Base-by-base conservation (phyloP, 2,888 invertebrate species). In the Melanchra persicariae region DNA sequence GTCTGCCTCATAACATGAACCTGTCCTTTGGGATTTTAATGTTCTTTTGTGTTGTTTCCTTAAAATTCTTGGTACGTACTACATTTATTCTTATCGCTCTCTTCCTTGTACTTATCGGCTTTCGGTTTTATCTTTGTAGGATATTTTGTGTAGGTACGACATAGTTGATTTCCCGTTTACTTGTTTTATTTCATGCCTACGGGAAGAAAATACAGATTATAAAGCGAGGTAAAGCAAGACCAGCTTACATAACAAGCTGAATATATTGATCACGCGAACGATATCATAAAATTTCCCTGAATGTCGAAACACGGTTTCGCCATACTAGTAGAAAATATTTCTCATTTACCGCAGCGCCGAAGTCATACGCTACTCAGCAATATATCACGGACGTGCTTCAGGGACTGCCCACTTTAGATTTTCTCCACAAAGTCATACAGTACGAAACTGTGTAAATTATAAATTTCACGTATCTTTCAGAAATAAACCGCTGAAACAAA, bases 321-420 rank as follows among this genome's bases (percentile, higher is more conserved):
- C n/a, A 7, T 45, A 34, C 37, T 62, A 26, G 62, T 59, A 51
- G 19, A 34, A 63, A 49, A 66, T 69, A 69, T 68, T 65, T 66
- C 34, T 45, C 22, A 24, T 51, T 34, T 34, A 45, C 10, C 40
- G 22, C 15, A 62, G 47, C 67, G 58, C 43, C 2, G 30, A 4
- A 4, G 30, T 6, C 2, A 30, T 4, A 63, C 26, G 59, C 12
- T 43, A 24, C 1, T 34, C 43, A 37, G 65, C 54, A 58, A 59
- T 69, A 59, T 55, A 73, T 77, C 45, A 34, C 45, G 22, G 30
- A 47, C 57, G 57, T 59, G 62, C 51, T 55, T 24, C 24, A 43
- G 5, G 37, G 22, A 15, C 45, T 52, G 47, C 49, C 8, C 54
- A 49, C 49, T 61, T 73, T 59, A 63, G 52, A 22, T 59, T 17